Evolutionary conservation across 2,888 invertebrate species (phyloP).

Genomic region (Calliopum simillimum): DNA sequence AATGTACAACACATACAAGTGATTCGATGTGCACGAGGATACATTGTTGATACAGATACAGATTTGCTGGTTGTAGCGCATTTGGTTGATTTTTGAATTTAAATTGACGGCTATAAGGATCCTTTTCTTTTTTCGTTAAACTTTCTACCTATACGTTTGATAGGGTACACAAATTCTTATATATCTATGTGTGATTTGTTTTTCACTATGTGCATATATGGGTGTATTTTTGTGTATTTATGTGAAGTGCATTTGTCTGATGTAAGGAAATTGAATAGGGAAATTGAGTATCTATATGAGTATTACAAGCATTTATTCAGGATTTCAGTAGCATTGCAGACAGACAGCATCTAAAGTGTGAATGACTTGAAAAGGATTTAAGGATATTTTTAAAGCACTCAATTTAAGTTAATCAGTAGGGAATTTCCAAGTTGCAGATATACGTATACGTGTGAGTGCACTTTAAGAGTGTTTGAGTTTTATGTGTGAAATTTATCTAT

Average conservation of each 20-base stretch:
- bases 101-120: conserved; percentile 7
- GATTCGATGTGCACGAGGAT: too few species aligned
- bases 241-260: background rate
- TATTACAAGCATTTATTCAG: too few species aligned
- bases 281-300: conserved; percentile 15
- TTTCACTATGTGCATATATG: background rate
- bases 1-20: background rate
- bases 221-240: background rate
- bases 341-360: too few species aligned
- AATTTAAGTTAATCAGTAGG: too few species aligned
- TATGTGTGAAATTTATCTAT: too few species aligned
- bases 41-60: too few species aligned
- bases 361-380: too few species aligned
- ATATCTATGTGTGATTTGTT: background rate
- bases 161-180: background rate
- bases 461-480: too few species aligned
- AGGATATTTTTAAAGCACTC: too few species aligned
- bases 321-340: too few species aligned
- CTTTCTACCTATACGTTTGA: background rate
- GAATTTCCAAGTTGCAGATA: too few species aligned
- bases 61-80: background rate
- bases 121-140: background rate
- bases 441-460: too few species aligned
- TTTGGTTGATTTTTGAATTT: conserved; percentile 20
- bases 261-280: conserved; percentile 12